phyloP scores from a whole-genome alignment of 1,140 invertebrate species.

The Maconellicoccus hirsutus region DNA sequence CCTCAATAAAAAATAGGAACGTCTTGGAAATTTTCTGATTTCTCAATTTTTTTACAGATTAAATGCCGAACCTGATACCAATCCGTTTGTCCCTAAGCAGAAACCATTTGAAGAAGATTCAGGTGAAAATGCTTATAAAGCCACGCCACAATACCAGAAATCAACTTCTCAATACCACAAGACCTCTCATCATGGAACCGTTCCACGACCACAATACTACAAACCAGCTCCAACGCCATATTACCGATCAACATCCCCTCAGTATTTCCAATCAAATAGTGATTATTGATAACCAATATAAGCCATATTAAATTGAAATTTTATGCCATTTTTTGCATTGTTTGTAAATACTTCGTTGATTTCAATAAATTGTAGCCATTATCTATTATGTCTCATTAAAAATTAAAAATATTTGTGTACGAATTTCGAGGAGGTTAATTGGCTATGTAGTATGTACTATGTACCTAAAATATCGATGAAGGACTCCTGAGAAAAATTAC shows the following conservation, averaged over 20 bases:
- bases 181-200: neutral
- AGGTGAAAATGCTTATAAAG: neutral
- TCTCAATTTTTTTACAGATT: slow-evolving; percentile 43
- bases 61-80: slow-evolving; percentile 63
- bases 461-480: no score
- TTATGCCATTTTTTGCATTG: neutral
- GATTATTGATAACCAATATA: neutral
- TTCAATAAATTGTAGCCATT: neutral
- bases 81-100: slow-evolving; percentile 60
- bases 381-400: no score
- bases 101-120: slow-evolving; percentile 37
- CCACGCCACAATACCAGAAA: neutral
- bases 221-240: neutral
- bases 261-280: neutral
- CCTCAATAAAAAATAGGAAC: no score
- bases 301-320: neutral
- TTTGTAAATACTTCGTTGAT: neutral
- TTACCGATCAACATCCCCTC: neutral
- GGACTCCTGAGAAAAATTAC: no score
- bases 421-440: no score
- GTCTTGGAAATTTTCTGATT: no score
- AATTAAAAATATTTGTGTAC: no score
- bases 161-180: neutral
- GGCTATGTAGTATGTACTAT: no score
- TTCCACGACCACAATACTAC: neutral